Evolutionary conservation across 2,888 invertebrate genomes (phyloP), one percentile per base, ranked within the genome.

Genomic region (Laspeyria flexula): DNA sequence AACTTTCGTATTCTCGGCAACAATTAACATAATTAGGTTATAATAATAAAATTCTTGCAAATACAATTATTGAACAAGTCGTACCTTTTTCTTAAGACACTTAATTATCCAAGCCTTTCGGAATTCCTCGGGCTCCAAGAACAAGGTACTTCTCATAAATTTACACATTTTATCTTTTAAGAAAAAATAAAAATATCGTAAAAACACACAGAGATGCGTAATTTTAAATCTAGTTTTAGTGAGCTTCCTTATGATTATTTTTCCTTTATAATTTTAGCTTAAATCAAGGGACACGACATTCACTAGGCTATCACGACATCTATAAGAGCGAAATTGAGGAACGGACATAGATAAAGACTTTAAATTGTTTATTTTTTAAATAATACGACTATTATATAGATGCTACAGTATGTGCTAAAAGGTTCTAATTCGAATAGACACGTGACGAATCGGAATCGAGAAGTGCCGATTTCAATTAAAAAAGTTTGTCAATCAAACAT

Each of bases 321-420:
- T 89, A 91, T 87, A 89, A 91, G 90, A 88, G 83, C 73, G 90
- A 92, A 92, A 90, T 89, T 73, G 88, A 91, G 88, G 89, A 90
- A 91, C 86, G 90, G 91, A 91, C 86, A 90, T 86, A 90, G 89
- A 87, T 73, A 78, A 83, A 89, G 88, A 86, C 65, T 83, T 85
- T 82, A 85, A 79, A 80, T 76, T 77, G 75, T 77, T 75, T 77
- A 69, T 77, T 79, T 74, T 77, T 79, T 83, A 86, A 85, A 85
- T 78, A 80, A 85, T 83, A 82, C 70, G 71, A 75, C 83, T 87
- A 88, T 81, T 70, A 80, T 62, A 72, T 68, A 79, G 75, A 75
- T 71, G 60, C 81, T 81, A 81, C 74, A 73, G 70, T 79, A 78
- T 65, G 80, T 79, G 79, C 80, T 80, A 77, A 71, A 68, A 78